Conservation (phyloP, 2,113 vertebrate genomes). For the Micronisus gabar region DNA sequence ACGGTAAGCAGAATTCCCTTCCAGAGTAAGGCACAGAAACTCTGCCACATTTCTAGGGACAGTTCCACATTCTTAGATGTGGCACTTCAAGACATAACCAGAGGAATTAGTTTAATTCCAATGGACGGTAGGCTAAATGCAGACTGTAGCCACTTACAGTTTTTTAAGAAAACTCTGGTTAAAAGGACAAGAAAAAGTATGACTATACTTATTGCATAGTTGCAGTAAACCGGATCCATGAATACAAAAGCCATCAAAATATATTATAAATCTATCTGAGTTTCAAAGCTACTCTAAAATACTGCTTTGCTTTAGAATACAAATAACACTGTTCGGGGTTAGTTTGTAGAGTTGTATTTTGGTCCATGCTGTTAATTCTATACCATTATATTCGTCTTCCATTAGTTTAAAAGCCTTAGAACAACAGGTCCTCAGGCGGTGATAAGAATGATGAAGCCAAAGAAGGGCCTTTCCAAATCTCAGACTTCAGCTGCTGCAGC, state of each 20-base stretch:
- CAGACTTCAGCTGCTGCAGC: conserved; percentile 12
- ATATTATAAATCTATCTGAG: conserved; percentile 73
- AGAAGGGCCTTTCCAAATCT: neutral
- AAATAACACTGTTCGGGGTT: conserved; percentile 64
- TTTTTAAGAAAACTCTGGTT: neutral
- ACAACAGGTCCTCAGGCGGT: conserved; percentile 16
- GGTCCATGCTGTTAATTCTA: conserved; percentile 69
- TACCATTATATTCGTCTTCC: conserved; percentile 23
- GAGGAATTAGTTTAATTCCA: neutral
- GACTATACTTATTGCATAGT: conserved; percentile 2
- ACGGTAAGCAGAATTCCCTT: neutral
- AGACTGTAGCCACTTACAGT: neutral
- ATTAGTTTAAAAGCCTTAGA: conserved; percentile 41
- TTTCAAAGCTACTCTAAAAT: conserved; percentile 64
- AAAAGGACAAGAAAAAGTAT: neutral
- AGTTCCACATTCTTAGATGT: neutral
- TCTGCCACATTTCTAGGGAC: neutral
- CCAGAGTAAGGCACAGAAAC: neutral
- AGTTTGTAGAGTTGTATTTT: conserved; percentile 46
- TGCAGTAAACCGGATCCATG: neutral
- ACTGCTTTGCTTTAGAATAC: conserved; percentile 60
- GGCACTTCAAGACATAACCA: neutral
- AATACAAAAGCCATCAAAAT: conserved; percentile 65
- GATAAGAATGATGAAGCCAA: neutral
- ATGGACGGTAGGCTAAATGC: neutral